These are phyloP conservation scores for Nasonovia ribisnigri DNA, from an alignment of 2,888 invertebrate genomes.

Conservation along the genomic window DNA sequence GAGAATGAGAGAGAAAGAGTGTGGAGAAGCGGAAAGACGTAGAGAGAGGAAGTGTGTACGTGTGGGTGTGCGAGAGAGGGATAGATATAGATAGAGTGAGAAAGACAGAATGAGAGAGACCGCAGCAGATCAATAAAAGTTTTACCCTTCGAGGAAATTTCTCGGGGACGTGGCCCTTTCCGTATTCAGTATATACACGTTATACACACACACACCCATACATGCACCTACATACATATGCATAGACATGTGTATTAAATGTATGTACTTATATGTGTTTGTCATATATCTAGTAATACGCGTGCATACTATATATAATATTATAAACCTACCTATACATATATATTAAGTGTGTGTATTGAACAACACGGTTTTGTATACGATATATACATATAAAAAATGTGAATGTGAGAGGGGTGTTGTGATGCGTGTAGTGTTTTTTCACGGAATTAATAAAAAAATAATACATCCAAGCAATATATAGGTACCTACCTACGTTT, in stretches of 20 bases:
- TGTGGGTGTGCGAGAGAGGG: neutral
- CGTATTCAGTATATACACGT: conserved; percentile 4
- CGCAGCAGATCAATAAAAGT: conserved; percentile 64
- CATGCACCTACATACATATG: neutral
- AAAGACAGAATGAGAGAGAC: conserved; percentile 27
- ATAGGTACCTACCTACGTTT: neutral
- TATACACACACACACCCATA: neutral
- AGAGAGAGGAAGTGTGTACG: neutral
- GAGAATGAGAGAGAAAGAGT: neutral
- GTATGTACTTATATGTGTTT: neutral
- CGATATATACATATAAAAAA: neutral
- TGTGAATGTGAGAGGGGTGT: conserved; percentile 12
- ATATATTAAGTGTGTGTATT: neutral
- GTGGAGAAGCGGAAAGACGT: neutral
- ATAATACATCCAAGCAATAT: conserved; percentile 15
- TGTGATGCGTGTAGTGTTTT: conserved; percentile 40
- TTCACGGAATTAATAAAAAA: conserved; percentile 40
- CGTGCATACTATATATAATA: neutral
- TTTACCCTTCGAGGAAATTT: conserved; percentile 70
- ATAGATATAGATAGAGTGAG: neutral
- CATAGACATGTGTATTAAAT: neutral
- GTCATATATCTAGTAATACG: neutral
- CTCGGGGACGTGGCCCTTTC: conserved; percentile 68
- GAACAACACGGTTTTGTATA: conserved; percentile 45
- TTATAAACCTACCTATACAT: no score